A percentile compares a stretch with the other conserved stretches of the same genome.
Conservation (phyloP, 23 tunicate species). For the Trididemnum clinides region DNA sequence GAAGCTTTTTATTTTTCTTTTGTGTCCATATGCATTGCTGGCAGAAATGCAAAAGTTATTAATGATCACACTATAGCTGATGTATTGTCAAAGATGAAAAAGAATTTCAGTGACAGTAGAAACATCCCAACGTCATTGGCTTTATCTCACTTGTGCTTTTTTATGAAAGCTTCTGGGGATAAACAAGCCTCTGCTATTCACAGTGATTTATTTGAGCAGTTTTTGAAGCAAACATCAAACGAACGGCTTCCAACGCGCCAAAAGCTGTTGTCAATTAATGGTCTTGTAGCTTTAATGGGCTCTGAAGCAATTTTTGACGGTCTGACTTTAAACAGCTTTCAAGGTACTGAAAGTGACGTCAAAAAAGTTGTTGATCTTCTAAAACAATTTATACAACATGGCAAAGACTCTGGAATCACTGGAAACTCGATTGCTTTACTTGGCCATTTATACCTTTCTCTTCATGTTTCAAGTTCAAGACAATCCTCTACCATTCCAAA, state of each 20-base stretch:
- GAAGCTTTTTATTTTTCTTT: conserved; percentile 11
- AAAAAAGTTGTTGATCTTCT: conserved; percentile 29
- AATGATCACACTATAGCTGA: not conserved
- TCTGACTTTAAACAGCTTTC: not conserved
- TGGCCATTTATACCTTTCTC: conserved; percentile 44
- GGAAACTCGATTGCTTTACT: conserved; percentile 26
- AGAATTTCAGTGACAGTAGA: conserved; percentile 4
- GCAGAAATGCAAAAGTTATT: not conserved
- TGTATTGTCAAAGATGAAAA: conserved; percentile 8
- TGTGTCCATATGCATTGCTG: conserved; percentile 29
- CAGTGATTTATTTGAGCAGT: conserved; percentile 23
- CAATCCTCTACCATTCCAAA: conserved; percentile 23
- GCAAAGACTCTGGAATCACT: conserved; percentile 47
- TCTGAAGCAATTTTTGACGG: conserved; percentile 30
- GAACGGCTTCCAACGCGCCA: conserved; percentile 64
- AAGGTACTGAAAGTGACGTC: conserved; percentile 6
- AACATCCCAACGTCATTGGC: conserved; percentile 32
- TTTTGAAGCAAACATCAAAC: conserved; percentile 26
- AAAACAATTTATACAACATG: conserved; percentile 7
- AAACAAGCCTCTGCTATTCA: not conserved
- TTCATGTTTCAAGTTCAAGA: conserved; percentile 4
- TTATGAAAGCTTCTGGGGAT: not conserved
- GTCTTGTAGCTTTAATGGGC: conserved; percentile 50
- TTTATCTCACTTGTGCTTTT: conserved; percentile 33
- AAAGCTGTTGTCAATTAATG: conserved; percentile 47